Evolutionary conservation across 37 sponge, comb jelly and placozoan species (phyloP).

Genomic region (Beroe forskalii): DNA sequence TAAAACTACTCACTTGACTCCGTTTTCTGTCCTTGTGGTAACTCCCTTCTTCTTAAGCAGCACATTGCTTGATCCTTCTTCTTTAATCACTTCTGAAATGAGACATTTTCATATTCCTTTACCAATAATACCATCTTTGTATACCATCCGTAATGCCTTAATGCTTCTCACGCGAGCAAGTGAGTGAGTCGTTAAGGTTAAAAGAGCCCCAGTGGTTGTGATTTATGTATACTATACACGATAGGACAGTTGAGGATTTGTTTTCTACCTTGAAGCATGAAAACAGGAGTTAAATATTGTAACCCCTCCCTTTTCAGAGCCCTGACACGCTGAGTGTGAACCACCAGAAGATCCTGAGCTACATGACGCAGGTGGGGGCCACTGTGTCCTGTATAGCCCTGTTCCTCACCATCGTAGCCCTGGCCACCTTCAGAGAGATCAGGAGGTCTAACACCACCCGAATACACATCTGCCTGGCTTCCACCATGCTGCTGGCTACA

Average conservation of each 20-base stretch:
- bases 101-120: no score
- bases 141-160: no score
- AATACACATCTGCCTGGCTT: conserved; percentile 43
- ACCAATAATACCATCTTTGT: no score
- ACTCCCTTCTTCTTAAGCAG: not conserved
- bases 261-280: no score
- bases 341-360: not conserved
- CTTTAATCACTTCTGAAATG: no score
- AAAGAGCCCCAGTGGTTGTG: no score
- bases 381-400: conserved; percentile 3
- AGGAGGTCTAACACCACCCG: not conserved
- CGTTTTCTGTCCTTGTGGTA: conserved; percentile 49
- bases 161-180: no score
- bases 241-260: no score
- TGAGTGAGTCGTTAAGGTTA: no score
- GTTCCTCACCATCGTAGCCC: conserved; percentile 1
- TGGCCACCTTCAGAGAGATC: not conserved
- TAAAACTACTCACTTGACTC: conserved; percentile 10
- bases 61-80: no score
- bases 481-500: not conserved
- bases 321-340: not conserved
- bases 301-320: not conserved
- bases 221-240: no score
- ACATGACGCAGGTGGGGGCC: not conserved
- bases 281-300: no score